A percentile compares a stretch with the other conserved stretches of the same genome.
These are phyloP conservation scores for Astyanax mexicanus DNA, from an alignment of 2,797 vertebrate genomes.

Conservation along the genomic window DNA sequence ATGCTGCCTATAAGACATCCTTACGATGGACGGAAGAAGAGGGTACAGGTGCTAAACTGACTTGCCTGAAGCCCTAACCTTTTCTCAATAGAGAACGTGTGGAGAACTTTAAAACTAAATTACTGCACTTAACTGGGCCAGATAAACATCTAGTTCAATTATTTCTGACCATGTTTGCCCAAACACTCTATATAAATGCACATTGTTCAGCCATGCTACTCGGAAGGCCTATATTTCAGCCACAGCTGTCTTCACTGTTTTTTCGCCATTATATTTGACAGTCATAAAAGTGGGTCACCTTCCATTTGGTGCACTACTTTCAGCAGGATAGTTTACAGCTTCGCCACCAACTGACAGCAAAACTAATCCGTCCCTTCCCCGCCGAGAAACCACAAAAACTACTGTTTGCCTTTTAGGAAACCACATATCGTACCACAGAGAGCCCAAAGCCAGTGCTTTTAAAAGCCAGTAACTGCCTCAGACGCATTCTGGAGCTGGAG, in stretches of 20 bases:
- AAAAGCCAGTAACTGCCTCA: slow-evolving; percentile 30
- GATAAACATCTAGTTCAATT: too few species aligned
- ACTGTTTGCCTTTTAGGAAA: slow-evolving; percentile 55
- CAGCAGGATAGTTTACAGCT: slow-evolving; percentile 54
- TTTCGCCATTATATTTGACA: slow-evolving; percentile 35
- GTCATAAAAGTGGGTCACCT: slow-evolving; percentile 54
- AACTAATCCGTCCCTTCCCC: slow-evolving; percentile 50
- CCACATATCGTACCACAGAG: slow-evolving; percentile 58
- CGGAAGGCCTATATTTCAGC: slow-evolving; percentile 26
- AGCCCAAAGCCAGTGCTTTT: slow-evolving; percentile 40
- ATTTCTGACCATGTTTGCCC: too few species aligned
- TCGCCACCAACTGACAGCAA: slow-evolving; percentile 39
- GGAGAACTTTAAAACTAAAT: too few species aligned
- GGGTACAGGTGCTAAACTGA: too few species aligned
- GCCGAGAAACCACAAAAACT: slow-evolving; percentile 41
- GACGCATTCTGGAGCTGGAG: slow-evolving; percentile 15
- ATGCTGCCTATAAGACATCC: too few species aligned
- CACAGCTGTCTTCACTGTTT: slow-evolving; percentile 19
- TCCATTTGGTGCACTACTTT: slow-evolving; percentile 43
- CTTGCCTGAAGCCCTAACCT: too few species aligned
- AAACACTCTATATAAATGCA: slow-evolving; percentile 29
- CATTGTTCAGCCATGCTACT: slow-evolving; percentile 14
- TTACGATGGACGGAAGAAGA: too few species aligned
- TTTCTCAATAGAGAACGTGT: too few species aligned
- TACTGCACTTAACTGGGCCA: too few species aligned